These are phyloP conservation scores for Rachycentron canadum DNA, from an alignment of 2,797 vertebrate species.

Conservation along the genomic window DNA sequence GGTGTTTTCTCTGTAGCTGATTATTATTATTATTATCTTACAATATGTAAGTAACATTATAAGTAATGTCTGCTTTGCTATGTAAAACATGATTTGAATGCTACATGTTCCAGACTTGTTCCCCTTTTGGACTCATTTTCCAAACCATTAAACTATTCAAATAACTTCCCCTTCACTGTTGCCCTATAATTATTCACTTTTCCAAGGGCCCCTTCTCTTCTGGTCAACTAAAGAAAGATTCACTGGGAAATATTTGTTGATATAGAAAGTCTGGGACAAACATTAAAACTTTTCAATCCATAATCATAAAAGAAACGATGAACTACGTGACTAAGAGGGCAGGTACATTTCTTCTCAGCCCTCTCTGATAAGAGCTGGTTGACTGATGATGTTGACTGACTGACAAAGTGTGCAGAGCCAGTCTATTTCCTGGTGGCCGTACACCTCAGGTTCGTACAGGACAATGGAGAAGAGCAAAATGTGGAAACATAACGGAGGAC, in stretches of 20 bases:
- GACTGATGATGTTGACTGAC: constrained; percentile 11
- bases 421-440: constrained; percentile 32
- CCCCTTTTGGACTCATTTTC: constrained; percentile 1
- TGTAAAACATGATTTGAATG: background rate
- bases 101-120: background rate
- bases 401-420: background rate
- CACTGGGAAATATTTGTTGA: background rate
- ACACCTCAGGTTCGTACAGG: background rate
- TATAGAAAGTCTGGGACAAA: background rate
- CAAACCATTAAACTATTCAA: background rate
- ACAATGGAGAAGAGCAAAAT: constrained; percentile 51
- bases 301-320: background rate
- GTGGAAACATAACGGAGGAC: constrained; percentile 11
- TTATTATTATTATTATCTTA: no score
- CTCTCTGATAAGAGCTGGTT: constrained; percentile 54
- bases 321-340: constrained; percentile 31
- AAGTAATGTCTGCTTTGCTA: background rate
- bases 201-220: background rate
- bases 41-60: no score
- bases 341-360: constrained; percentile 12
- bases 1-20: background rate
- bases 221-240: background rate
- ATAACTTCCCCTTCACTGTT: no score
- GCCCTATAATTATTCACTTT: background rate
- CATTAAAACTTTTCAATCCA: background rate